A percentile compares a stretch with the other conserved stretches of the same genome.
Conservation (phyloP, 2,888 invertebrate genomes). For the Lasioglossum marginatum region DNA sequence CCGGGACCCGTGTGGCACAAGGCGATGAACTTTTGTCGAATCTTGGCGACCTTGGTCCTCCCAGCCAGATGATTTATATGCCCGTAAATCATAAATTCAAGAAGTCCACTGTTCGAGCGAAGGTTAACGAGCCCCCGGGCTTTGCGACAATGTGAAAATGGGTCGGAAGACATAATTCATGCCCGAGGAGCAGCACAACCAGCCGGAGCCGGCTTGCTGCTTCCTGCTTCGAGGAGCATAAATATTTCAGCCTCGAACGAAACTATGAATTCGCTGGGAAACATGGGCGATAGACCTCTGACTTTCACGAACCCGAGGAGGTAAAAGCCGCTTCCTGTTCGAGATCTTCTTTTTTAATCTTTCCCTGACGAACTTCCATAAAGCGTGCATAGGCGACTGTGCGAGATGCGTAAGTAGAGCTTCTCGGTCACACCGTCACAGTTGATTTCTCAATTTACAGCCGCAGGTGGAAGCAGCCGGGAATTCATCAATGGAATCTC, state of each 20-base stretch:
- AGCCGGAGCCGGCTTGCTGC: slow-evolving; percentile 9
- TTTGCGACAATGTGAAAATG: slow-evolving; percentile 79
- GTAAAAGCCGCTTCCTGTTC: slow-evolving; percentile 13
- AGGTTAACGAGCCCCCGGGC: slow-evolving; percentile 50
- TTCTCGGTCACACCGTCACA: background rate
- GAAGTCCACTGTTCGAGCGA: slow-evolving; percentile 32
- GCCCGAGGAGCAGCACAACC: slow-evolving; percentile 54
- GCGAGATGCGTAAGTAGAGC: background rate
- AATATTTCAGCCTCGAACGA: slow-evolving; percentile 61
- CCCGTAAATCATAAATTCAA: slow-evolving; percentile 62
- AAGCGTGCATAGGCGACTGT: background rate
- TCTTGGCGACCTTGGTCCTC: slow-evolving; percentile 15
- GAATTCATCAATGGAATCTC: background rate
- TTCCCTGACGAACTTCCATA: slow-evolving; percentile 1
- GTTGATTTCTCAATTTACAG: background rate
- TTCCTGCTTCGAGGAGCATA: slow-evolving; percentile 55
- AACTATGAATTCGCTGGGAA: slow-evolving; percentile 62
- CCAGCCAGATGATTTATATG: slow-evolving; percentile 50
- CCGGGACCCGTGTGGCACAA: slow-evolving; percentile 37
- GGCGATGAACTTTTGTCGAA: slow-evolving; percentile 44
- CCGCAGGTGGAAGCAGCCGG: background rate
- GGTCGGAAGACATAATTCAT: slow-evolving; percentile 83
- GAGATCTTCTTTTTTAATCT: slow-evolving; percentile 17
- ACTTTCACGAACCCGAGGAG: slow-evolving; percentile 54
- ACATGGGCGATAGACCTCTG: slow-evolving; percentile 43